Conservation (phyloP, 2,888 invertebrate species). For the Bugulina stolonifera region DNA sequence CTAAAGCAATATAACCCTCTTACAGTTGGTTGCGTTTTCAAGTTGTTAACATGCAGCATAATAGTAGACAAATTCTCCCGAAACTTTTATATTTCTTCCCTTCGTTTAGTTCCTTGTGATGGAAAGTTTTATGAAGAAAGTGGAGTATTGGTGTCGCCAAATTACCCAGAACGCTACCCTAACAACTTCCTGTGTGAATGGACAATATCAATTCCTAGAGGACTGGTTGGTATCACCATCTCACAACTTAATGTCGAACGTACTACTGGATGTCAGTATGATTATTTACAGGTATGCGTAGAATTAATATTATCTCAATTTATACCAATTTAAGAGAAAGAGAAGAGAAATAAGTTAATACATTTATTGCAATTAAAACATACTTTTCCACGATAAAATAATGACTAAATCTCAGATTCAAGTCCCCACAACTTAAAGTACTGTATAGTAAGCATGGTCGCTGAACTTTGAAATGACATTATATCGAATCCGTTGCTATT, state of each 20-base stretch:
- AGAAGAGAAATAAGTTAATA: background rate
- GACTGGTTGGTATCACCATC: background rate
- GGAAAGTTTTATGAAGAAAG: background rate
- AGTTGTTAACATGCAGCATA: no score
- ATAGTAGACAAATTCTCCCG: no score
- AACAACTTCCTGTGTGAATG: conserved; percentile 15
- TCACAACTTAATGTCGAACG: background rate
- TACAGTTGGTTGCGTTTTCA: no score
- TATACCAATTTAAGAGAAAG: no score
- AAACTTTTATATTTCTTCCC: background rate
- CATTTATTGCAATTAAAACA: background rate
- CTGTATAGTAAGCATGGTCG: no score
- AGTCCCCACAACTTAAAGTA: no score
- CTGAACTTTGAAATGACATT: no score
- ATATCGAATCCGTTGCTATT: no score
- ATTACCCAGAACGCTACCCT: background rate
- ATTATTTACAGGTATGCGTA: background rate
- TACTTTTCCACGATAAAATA: no score
- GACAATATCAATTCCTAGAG: background rate
- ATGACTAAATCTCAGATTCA: no score
- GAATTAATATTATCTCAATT: background rate
- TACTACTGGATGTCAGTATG: background rate
- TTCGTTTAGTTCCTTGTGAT: background rate
- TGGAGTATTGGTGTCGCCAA: background rate
- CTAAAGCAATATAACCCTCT: no score